Percentiles rank a stretch among this genome's conserved stretches.
Evolutionary conservation across 2,113 vertebrate species (phyloP).

Genomic region (human): DNA sequence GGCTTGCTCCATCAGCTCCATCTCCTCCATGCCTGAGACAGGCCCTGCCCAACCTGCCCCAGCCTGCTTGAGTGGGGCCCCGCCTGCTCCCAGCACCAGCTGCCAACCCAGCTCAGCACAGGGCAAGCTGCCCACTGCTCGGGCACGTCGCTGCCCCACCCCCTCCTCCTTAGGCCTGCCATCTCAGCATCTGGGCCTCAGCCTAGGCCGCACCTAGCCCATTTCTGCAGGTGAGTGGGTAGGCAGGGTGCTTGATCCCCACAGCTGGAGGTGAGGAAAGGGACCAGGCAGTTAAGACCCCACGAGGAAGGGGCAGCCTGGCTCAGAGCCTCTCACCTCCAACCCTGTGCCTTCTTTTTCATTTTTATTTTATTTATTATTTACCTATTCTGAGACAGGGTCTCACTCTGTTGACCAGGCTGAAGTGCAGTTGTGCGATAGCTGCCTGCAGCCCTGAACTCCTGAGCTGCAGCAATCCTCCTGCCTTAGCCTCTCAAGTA

Average conservation of each 20-base stretch:
- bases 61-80: slow-evolving; percentile 69
- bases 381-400: too few species aligned
- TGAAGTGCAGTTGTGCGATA: too few species aligned
- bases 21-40: not conserved
- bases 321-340: not conserved
- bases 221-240: not conserved
- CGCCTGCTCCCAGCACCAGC: slow-evolving; percentile 42
- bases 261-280: not conserved
- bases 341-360: not conserved
- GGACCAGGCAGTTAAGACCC: not conserved
- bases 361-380: too few species aligned
- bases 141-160: not conserved
- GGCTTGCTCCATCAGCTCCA: slow-evolving; percentile 44
- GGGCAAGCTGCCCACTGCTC: slow-evolving; percentile 53
- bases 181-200: slow-evolving; percentile 61
- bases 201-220: slow-evolving; percentile 38
- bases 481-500: too few species aligned
- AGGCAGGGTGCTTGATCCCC: not conserved
- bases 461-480: too few species aligned
- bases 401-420: too few species aligned
- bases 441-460: too few species aligned
- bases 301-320: not conserved
- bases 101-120: slow-evolving; percentile 73
- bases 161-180: slow-evolving; percentile 53
- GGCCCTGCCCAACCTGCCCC: slow-evolving; percentile 62